These are phyloP conservation scores for Drosophila mercatorum DNA, from an alignment of 2,888 invertebrate genomes.

Conservation along the genomic window DNA sequence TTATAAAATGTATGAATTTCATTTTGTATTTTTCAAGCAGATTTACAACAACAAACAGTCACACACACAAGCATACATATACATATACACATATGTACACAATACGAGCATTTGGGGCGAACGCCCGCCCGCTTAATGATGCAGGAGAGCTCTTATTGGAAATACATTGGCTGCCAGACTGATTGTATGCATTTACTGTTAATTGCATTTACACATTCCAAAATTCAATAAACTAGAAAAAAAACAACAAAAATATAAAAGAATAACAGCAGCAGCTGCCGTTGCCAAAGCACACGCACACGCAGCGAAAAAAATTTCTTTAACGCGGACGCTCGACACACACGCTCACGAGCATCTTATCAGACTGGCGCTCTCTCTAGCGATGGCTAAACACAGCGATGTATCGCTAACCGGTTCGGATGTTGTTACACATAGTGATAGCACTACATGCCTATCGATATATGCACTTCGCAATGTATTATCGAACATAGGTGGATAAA, in stretches of 20 bases:
- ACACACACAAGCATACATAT: constrained; percentile 1
- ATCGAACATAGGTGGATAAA: background rate
- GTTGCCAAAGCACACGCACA: constrained; percentile 58
- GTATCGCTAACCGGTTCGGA: constrained; percentile 13
- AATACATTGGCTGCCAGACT: constrained; percentile 29
- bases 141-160: constrained; percentile 47
- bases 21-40: constrained; percentile 35
- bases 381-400: constrained; percentile 35
- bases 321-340: constrained; percentile 59
- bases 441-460: constrained; percentile 29
- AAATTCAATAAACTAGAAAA: constrained; percentile 45
- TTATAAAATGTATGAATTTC: constrained; percentile 25
- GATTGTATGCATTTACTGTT: constrained; percentile 31
- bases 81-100: constrained; percentile 21
- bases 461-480: background rate
- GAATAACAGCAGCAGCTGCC: constrained; percentile 50
- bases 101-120: constrained; percentile 51
- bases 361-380: constrained; percentile 57
- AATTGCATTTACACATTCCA: constrained; percentile 43
- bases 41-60: constrained; percentile 30
- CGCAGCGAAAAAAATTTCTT: constrained; percentile 52
- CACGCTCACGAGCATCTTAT: constrained; percentile 65
- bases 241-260: constrained; percentile 47
- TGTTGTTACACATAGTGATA: background rate
- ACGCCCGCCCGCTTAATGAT: constrained; percentile 56